phyloP scores from a whole-genome alignment of 2,797 vertebrate species.

The Nyctalus aviator region DNA sequence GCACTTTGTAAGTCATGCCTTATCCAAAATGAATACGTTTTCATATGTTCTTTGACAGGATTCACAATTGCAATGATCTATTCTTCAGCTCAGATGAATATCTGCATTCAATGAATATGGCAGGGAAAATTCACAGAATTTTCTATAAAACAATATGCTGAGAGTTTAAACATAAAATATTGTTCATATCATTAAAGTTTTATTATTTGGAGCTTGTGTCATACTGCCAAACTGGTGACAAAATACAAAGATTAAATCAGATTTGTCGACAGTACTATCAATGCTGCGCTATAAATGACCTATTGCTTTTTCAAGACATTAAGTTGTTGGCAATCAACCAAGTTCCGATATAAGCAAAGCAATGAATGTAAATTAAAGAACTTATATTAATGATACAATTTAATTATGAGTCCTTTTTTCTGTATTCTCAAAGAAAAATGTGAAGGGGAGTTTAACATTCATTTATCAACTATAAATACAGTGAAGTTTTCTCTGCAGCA shows the following conservation, averaged over 20 bases:
- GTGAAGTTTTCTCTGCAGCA: constrained; percentile 29
- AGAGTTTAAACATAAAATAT: constrained; percentile 43
- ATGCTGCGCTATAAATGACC: constrained; percentile 56
- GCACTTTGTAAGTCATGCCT: background rate
- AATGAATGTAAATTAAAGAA: constrained; percentile 53
- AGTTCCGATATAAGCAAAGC: constrained; percentile 49
- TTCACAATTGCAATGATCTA: background rate
- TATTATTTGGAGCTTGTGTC: constrained; percentile 54
- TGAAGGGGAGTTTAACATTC: background rate
- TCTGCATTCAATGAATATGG: constrained; percentile 45
- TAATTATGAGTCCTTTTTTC: background rate
- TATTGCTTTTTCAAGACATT: constrained; percentile 67
- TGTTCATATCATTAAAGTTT: constrained; percentile 54
- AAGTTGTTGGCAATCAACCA: constrained; percentile 67
- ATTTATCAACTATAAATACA: constrained; percentile 8
- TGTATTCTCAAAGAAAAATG: constrained; percentile 14
- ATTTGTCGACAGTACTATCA: constrained; percentile 53
- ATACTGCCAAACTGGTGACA: constrained; percentile 33
- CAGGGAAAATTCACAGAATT: constrained; percentile 37
- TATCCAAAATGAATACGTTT: constrained; percentile 47
- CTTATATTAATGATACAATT: constrained; percentile 62
- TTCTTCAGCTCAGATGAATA: constrained; percentile 34
- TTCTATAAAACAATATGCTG: constrained; percentile 44
- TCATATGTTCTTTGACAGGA: constrained; percentile 62
- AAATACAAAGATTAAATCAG: constrained; percentile 69